phyloP scores from a whole-genome alignment of 2,888 invertebrate genomes.

The Autographa pulchrina region DNA sequence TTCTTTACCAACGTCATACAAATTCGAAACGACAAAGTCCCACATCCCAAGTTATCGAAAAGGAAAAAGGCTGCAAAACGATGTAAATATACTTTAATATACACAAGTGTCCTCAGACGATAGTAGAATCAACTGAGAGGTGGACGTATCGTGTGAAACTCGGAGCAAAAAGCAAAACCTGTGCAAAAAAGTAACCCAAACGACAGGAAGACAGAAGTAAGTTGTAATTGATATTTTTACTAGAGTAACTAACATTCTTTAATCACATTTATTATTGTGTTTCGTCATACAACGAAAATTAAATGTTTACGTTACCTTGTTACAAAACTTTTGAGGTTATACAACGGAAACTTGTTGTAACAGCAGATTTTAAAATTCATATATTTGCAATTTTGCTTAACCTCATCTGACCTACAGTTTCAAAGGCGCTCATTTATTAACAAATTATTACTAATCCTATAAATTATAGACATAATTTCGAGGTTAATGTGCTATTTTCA shows the following conservation, averaged over 20 bases:
- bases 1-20: conserved; percentile 33
- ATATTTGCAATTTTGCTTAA: conserved; percentile 7
- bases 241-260: conserved; percentile 12
- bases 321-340: conserved; percentile 38
- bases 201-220: conserved; percentile 39
- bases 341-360: conserved; percentile 21
- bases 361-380: conserved; percentile 7
- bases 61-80: conserved; percentile 47
- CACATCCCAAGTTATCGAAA: conserved; percentile 43
- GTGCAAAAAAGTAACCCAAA: conserved; percentile 16
- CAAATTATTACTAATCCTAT: conserved; percentile 2
- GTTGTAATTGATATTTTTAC: conserved; percentile 26
- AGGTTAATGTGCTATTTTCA: conserved; percentile 5
- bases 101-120: conserved; percentile 55
- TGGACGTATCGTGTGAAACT: conserved; percentile 57
- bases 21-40: conserved; percentile 45
- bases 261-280: conserved; percentile 14
- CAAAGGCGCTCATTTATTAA: neutral
- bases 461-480: conserved; percentile 2
- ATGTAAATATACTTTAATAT: conserved; percentile 59
- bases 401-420: conserved; percentile 22
- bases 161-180: conserved; percentile 15
- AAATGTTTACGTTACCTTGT: conserved; percentile 23
- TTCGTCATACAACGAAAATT: conserved; percentile 15
- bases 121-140: conserved; percentile 35